Conservation (phyloP, 2,888 invertebrate species). For the Drosophila conformis region DNA sequence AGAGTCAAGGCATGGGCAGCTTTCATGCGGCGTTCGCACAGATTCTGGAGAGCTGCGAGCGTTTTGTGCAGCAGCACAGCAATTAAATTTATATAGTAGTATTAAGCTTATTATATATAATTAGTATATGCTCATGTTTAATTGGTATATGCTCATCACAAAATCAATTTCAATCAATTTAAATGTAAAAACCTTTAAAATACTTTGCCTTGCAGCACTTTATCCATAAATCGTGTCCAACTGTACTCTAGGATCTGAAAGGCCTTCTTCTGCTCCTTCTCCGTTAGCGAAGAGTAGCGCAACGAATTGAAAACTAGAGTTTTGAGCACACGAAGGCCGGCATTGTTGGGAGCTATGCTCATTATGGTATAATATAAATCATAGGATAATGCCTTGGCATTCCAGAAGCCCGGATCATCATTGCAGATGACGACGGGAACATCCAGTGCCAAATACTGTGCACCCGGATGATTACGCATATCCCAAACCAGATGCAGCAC, state of each 20-base stretch:
- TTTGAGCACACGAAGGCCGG: constrained; percentile 88
- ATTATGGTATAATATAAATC: constrained; percentile 89
- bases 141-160: no score
- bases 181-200: constrained; percentile 43
- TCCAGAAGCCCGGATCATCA: constrained; percentile 89
- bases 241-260: constrained; percentile 63
- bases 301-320: constrained; percentile 88
- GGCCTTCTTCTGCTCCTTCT: constrained; percentile 66
- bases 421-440: constrained; percentile 88
- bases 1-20: constrained; percentile 76
- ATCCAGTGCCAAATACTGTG: constrained; percentile 86
- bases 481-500: constrained; percentile 87
- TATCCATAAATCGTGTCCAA: constrained; percentile 80
- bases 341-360: constrained; percentile 87
- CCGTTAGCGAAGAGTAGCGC: constrained; percentile 77
- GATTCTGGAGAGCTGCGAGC: constrained; percentile 71
- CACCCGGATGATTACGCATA: constrained; percentile 88
- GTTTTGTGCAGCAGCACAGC: constrained; percentile 55
- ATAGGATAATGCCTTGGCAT: constrained; percentile 87
- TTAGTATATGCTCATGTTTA: not conserved
- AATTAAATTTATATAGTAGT: not conserved
- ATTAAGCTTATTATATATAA: not conserved
- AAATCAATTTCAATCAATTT: not conserved
- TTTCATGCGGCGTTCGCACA: constrained; percentile 77
- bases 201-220: constrained; percentile 70